These are phyloP conservation scores for Serrognathus titanus DNA, from an alignment of 2,888 invertebrate species.

Conservation along the genomic window DNA sequence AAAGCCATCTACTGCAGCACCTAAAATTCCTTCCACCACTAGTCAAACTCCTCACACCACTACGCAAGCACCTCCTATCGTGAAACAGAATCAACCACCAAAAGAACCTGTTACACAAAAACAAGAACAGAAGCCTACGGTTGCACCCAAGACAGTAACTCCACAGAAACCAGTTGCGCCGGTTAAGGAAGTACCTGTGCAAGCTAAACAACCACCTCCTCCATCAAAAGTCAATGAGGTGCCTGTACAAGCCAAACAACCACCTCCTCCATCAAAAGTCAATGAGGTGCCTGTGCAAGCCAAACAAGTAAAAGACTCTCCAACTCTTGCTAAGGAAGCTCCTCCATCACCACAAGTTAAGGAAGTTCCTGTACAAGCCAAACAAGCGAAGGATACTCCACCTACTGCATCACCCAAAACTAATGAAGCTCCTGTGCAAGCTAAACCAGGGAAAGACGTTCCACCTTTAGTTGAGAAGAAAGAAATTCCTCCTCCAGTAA, in stretches of 20 bases:
- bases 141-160: conserved; percentile 5
- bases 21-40: conserved; percentile 9
- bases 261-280: no score
- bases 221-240: conserved; percentile 27
- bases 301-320: conserved; percentile 8
- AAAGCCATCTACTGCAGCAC: conserved; percentile 4
- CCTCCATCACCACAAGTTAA: conserved; percentile 11
- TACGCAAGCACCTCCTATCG: conserved; percentile 20
- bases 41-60: conserved; percentile 11
- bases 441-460: conserved; percentile 8
- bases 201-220: conserved; percentile 14
- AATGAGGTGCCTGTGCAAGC: no score
- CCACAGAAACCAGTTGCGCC: conserved; percentile 11
- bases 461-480: conserved; percentile 18
- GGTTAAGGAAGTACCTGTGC: conserved; percentile 12
- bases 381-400: conserved; percentile 4
- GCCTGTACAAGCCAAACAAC: conserved; percentile 21
- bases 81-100: neutral
- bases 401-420: no score
- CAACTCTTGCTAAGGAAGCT: neutral
- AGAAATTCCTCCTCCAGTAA: conserved; percentile 4
- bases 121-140: conserved; percentile 5
- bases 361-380: conserved; percentile 5
- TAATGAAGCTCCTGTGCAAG: conserved; percentile 4
- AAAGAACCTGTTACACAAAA: conserved; percentile 8